These are phyloP conservation scores for Holothuria scabra DNA, from an alignment of 53 echinoderm and acorn worm species.

Conservation along the genomic window DNA sequence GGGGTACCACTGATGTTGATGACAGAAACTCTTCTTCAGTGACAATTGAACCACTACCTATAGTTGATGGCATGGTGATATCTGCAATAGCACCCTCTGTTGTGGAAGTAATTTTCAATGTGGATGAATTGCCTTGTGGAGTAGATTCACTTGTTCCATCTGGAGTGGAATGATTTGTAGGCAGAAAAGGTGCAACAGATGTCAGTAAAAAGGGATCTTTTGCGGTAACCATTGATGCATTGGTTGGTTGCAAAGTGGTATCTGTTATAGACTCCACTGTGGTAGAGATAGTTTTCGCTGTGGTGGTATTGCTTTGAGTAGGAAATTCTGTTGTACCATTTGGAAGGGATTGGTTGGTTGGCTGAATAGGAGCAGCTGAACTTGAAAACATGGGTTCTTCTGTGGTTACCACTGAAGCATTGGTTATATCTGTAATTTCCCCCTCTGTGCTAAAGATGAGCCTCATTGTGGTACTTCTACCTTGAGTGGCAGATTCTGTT, in stretches of 20 bases:
- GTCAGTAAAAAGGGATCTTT: neutral
- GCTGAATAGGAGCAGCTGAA: neutral
- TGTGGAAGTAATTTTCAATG: too few species aligned
- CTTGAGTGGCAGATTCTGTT: neutral
- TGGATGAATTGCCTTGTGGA: too few species aligned
- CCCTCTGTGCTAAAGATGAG: neutral
- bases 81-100: neutral
- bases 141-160: neutral
- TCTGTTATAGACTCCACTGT: neutral
- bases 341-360: neutral
- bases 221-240: neutral
- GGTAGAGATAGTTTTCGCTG: neutral
- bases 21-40: slow-evolving; percentile 44
- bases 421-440: neutral
- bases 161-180: neutral
- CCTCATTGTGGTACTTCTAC: neutral
- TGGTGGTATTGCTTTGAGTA: neutral
- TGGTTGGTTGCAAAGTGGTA: neutral
- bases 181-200: neutral
- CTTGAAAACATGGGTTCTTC: neutral
- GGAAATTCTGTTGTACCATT: neutral
- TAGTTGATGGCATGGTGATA: neutral
- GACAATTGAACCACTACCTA: slow-evolving; percentile 67
- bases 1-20: too few species aligned
- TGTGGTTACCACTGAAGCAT: neutral